These are phyloP conservation scores for Myotis daubentonii DNA, from an alignment of 2,797 vertebrate species.

Conservation along the genomic window DNA sequence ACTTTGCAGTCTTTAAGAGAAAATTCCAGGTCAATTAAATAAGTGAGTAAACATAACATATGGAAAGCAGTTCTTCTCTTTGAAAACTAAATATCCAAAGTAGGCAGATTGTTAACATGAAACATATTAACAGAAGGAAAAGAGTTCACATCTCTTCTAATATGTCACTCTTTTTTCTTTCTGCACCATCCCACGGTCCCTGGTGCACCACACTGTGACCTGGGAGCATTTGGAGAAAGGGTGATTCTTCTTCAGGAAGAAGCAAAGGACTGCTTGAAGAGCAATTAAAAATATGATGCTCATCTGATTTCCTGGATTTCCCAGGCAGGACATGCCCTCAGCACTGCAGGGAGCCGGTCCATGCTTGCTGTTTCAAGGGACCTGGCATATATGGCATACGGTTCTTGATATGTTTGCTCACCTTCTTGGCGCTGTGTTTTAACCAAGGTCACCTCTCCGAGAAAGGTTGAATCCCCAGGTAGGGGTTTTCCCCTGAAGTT, in stretches of 20 bases:
- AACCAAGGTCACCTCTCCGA: too few relatives aligned
- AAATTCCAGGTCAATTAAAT: background rate
- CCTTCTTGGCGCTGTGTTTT: too few relatives aligned
- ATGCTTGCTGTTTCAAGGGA: too few relatives aligned
- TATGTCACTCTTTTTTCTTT: background rate
- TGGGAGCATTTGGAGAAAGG: accelerated
- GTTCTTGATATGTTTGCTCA: too few relatives aligned
- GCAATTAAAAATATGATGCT: background rate
- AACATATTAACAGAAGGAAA: background rate
- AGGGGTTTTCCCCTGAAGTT: too few relatives aligned
- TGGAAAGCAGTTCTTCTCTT: slow-evolving; percentile 25
- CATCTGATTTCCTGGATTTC: background rate
- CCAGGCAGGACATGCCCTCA: background rate
- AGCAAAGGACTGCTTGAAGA: background rate
- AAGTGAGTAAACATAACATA: background rate
- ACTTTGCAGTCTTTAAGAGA: background rate
- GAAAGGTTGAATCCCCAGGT: too few relatives aligned
- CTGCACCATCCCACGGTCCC: accelerated
- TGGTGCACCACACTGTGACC: background rate
- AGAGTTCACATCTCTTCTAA: background rate
- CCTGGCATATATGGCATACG: too few relatives aligned
- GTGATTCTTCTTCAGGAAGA: background rate
- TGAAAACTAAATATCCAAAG: slow-evolving; percentile 45
- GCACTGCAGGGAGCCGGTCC: too few relatives aligned
- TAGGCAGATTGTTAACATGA: slow-evolving; percentile 42